Evolutionary conservation across 2,113 vertebrate species (phyloP), one percentile per base, ranked within the genome.

Genomic region (Perognathus longimembris): DNA sequence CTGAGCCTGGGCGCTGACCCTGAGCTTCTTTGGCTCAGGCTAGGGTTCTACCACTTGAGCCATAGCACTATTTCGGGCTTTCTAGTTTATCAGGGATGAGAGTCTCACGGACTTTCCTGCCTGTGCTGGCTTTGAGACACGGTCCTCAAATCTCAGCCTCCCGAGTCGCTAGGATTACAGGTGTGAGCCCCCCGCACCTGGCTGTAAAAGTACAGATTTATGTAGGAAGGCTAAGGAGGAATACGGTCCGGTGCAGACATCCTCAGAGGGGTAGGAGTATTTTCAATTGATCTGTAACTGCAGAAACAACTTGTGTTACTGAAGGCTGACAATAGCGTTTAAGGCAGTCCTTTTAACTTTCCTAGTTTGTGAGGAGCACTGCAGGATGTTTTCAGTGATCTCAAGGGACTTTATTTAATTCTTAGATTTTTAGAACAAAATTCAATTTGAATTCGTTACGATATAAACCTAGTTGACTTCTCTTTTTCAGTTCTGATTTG

Each of bases 371-470:
- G 30, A 7, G 5, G 45, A 34, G 36, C 36, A 22, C 30, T 67
- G 26, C 18, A 63, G 64, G 30, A 40, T 73, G 6, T 85, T 85
- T 73, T 22, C 59, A 67, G 1, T 67, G n/a, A 80, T 54, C 69
- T 87, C 69, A 54, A 42, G 79, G 67, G 57, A 32, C 91, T 87
- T 91, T 81, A 42, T 57, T 86, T 78, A 91, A 77, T 94, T 85
- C 79, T 50, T 96, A 77, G 80, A 42, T 12, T 36, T n/a, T 69
- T 38, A 74, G 61, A 73, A 63, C 61, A 85, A 82, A 85, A 83
- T 92, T 73, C 70, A 50, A 71, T 54, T 94, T 92, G 50, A 90
- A 71, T 61, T 93, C 81, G 34, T 42, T 89, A 15, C 82, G 85
- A 45, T 83, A 73, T 2, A 90, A 76, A 83, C 24, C 26, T 73